Conservation (phyloP, 2,888 invertebrate species). For the Pimpla rufipes region DNA sequence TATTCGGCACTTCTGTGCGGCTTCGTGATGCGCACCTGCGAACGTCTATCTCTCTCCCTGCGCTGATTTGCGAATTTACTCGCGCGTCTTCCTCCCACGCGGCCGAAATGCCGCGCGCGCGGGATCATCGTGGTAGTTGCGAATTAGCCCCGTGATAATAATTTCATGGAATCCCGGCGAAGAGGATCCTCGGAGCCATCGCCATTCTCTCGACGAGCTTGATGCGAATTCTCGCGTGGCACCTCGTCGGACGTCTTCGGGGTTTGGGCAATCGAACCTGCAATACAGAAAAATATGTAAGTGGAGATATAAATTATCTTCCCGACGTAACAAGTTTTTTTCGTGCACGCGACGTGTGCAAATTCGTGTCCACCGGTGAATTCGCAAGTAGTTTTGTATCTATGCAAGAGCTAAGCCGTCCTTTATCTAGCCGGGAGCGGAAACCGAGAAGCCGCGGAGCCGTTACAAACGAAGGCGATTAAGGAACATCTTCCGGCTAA, state of each 20-base stretch:
- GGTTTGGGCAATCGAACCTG: background rate
- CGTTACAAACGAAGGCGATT: slow-evolving; percentile 48
- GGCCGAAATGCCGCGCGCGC: slow-evolving; percentile 1
- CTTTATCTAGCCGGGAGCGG: background rate
- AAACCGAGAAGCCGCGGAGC: background rate
- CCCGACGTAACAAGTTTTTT: no score
- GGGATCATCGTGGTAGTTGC: slow-evolving; percentile 25
- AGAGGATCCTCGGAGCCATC: slow-evolving; percentile 19
- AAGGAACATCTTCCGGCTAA: slow-evolving; percentile 49
- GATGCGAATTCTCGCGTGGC: slow-evolving; percentile 15
- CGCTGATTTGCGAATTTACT: slow-evolving; percentile 35
- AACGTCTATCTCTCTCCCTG: no score
- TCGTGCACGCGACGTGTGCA: no score
- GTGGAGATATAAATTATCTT: no score
- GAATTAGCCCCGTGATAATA: slow-evolving; percentile 51
- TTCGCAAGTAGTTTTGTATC: background rate
- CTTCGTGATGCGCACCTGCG: slow-evolving; percentile 9
- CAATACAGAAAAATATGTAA: no score
- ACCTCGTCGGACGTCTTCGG: background rate
- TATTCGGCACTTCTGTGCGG: slow-evolving; percentile 7
- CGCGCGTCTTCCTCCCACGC: slow-evolving; percentile 14
- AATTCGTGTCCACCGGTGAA: background rate
- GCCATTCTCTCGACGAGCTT: slow-evolving; percentile 8
- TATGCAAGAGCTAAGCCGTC: background rate
- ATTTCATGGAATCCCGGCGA: slow-evolving; percentile 54